Evolutionary conservation across 1,140 invertebrate genomes (phyloP), one percentile per base, ranked within the genome.

Genomic region (Drepana arcuata): DNA sequence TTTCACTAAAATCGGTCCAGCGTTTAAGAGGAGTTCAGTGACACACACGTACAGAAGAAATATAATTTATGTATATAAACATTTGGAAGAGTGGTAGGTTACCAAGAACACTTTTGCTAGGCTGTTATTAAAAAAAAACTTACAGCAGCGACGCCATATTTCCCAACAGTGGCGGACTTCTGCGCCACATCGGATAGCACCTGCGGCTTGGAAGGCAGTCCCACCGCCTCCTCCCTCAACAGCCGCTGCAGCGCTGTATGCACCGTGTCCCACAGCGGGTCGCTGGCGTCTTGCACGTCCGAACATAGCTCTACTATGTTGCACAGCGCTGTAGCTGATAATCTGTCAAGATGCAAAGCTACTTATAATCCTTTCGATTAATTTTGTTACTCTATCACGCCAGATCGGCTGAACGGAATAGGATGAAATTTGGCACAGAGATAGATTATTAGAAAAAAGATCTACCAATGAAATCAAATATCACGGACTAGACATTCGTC

Each of bases 261-360:
- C 16, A 63, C 58, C 0, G 11, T 26, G 12, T 60, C 51, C 70
- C 71, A 74, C 6, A 16, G 12, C 1, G 48, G 36, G 16, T 58
- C 61, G 0, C 46, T 9, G 5, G 50, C 49, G 36, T 64, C 70
- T 16, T 26, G 2, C 1, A 39, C 39, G 31, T 69, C 65, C 1
- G 70, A 57, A 35, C 70, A 77, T 12, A 79, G 33, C 14, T 61
- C 48, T 11, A 72, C 54, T 40, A 79, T 67, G 35, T 72, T 67
- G 10, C 51, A 34, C 2, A 77, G 35, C 1, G 64, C 64, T 1
- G 39, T 41, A 2, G 75, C 75, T 36, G 75, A 80, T 31, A 75
- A 34, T 33, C 71, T 75, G 35, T 0, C n/a, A 37, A n/a, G n/a
- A n/a, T n/a, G n/a, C n/a, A n/a, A n/a, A n/a, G n/a, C n/a, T n/a